Evolutionary conservation across 2,888 invertebrate species (phyloP), one percentile per base, ranked within the genome.

Genomic region (Stenodema calcarata): DNA sequence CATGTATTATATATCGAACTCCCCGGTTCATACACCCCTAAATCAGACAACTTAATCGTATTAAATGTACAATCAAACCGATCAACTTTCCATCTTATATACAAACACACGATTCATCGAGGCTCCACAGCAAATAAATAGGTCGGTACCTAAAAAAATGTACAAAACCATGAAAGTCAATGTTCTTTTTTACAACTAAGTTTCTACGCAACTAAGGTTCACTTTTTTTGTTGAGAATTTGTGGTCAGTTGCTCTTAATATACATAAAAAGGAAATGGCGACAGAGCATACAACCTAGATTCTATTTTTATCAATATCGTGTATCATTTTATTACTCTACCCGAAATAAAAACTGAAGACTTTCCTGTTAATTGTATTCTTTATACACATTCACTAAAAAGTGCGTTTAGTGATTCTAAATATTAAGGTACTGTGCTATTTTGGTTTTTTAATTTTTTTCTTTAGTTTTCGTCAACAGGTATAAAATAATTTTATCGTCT

Each of bases 401-500:
- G 84, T 84, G 84, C 84, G 70, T 84, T 84, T 84, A 84, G 84
- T 84, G 84, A 84, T 84, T 73, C 84, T 84, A 84, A 78, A 78
- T 78, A 78, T 41, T 44, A 82, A 62, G 50, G 50, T 80, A 84
- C 73, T 84, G 84, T 84, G 84, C 84, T 84, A 84, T 27, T 84
- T 84, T 84, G 28, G 28, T 42, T 84, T 82, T 62, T 84, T 30
- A 28, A 28, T 50, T 73, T 44, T 62, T 27, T 70, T 35, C 35
- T 35, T 82, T 54, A 41, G 50, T 80, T 69, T 69, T 82, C 69
- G 41, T 82, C 82, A 69, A 84, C 75, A 70, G 75, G 84, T 84
- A 84, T 70, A 84, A 84, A 84, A 84, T 84, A 84, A 70, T 84
- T 50, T 54, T 62, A 62, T 80, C 42, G 78, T 35, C 82, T 69